These are phyloP conservation scores for Cyanistes caeruleus DNA, from an alignment of 2,113 vertebrate species.

Conservation along the genomic window DNA sequence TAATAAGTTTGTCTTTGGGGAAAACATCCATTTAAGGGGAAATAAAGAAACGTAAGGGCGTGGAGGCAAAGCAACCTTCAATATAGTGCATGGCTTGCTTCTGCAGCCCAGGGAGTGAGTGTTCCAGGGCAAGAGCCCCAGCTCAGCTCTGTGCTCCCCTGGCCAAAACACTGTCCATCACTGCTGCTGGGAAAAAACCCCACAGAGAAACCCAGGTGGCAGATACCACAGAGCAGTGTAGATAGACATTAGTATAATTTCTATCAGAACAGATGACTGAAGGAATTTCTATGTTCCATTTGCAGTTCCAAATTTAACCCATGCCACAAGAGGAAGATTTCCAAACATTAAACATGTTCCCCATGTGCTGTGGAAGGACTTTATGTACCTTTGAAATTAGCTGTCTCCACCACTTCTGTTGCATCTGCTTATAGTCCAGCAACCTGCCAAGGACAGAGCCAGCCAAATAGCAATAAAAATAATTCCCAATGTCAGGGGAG, in stretches of 20 bases:
- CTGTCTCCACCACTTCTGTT: background rate
- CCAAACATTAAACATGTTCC: background rate
- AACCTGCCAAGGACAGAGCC: background rate
- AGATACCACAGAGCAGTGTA: rapidly evolving
- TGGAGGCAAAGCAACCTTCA: background rate
- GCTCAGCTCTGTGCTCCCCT: background rate
- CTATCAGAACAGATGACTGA: background rate
- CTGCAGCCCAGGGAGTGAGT: rapidly evolving
- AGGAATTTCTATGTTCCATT: background rate
- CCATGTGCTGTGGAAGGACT: background rate
- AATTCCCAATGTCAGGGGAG: background rate
- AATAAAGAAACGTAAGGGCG: background rate
- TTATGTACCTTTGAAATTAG: background rate
- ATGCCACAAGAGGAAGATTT: background rate
- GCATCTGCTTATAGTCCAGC: background rate
- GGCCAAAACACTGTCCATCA: background rate
- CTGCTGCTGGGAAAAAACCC: rapidly evolving
- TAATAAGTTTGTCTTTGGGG: background rate
- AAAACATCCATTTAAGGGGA: background rate
- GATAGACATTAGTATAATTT: background rate
- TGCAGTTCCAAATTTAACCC: background rate
- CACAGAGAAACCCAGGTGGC: background rate
- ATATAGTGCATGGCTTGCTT: background rate
- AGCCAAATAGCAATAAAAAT: background rate
- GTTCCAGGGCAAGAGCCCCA: background rate